A percentile compares a stretch with the other conserved stretches of the same genome.
phyloP scores from a whole-genome alignment of 35 echinoderm and acorn worm genomes.

The Ptychodera flava region DNA sequence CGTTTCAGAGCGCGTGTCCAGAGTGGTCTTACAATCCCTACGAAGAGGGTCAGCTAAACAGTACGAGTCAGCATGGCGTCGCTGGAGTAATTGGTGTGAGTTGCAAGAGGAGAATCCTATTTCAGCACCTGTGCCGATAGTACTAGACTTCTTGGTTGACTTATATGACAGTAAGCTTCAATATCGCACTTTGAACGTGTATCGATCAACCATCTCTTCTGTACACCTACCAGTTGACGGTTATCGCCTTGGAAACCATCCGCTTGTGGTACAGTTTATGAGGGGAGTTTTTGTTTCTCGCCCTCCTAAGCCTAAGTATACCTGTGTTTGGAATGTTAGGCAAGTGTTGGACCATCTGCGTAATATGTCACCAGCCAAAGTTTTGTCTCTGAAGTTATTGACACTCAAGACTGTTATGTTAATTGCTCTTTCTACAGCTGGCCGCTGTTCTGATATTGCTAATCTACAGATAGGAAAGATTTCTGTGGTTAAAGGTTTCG shows the following conservation, averaged over 20 bases:
- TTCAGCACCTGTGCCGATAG: background rate
- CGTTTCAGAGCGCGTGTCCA: conserved; percentile 4
- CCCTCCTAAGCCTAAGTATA: background rate
- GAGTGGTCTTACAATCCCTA: background rate
- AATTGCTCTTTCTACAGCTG: too few species aligned
- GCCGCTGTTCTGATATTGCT: too few species aligned
- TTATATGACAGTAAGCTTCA: too few species aligned
- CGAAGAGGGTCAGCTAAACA: background rate
- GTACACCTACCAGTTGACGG: background rate
- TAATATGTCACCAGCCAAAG: too few species aligned
- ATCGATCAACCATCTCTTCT: background rate
- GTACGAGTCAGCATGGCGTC: background rate
- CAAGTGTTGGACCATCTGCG: too few species aligned
- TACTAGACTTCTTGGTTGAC: background rate
- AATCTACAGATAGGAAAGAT: too few species aligned
- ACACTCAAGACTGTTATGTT: too few species aligned
- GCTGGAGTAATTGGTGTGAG: background rate
- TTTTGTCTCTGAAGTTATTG: too few species aligned
- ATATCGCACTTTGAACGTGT: background rate
- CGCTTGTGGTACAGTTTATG: background rate
- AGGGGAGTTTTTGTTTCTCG: background rate
- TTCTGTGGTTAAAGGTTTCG: too few species aligned
- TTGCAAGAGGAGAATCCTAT: background rate
- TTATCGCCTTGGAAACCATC: background rate
- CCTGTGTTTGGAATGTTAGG: background rate